Base-by-base conservation (phyloP, 2,888 invertebrate species). In the Slavum lentiscoides region DNA sequence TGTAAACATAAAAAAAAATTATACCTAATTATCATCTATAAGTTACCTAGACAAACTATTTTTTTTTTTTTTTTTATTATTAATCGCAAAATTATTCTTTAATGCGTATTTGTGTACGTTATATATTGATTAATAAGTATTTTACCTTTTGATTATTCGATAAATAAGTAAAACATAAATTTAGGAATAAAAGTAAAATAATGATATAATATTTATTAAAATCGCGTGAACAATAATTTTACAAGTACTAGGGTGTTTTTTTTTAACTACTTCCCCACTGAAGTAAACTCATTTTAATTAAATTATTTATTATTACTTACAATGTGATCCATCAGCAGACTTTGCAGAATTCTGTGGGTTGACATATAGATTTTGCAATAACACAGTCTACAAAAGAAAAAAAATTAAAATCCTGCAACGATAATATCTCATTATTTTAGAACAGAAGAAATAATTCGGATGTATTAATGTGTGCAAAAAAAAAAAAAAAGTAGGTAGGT, bases 301-400 rank as follows among this genome's bases (percentile, higher is more conserved):
- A 43, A 3, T 72, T 72, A 3, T 23, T 21, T 53, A 30, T 49
- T 23, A 30, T 68, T 86, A 91, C 92, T 92, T 89, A 94, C 94
- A 90, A 86, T 96, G 95, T 84, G 97, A 97, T 67, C 97, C 97
- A 90, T 98, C 97, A 53, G 97, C 97, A 84, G 97, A 96, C 88
- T 97, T 96, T 0, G 97, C 97, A 2, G 97, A 97, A 88, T 98
- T 98, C 87, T 98, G 97, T 80, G 98, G 98, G 87, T 99, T 99
- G 76, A 98, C 96, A 88, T 99, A 99, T 82, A 98, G 89, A 88
- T 99, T 99, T 88, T 98, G 97, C 76, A 99, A 88, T 80, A 99
- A 88, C 82, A 98, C 95, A 72, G 99, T 99, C 91, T 98, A 93
- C 30, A 88, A 87, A 82, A 83, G 30, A 43, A 64, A 53, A 59